These are phyloP conservation scores for Anthopleura xanthogrammica DNA, from an alignment of 92 coral and sea anemone species.

Conservation along the genomic window DNA sequence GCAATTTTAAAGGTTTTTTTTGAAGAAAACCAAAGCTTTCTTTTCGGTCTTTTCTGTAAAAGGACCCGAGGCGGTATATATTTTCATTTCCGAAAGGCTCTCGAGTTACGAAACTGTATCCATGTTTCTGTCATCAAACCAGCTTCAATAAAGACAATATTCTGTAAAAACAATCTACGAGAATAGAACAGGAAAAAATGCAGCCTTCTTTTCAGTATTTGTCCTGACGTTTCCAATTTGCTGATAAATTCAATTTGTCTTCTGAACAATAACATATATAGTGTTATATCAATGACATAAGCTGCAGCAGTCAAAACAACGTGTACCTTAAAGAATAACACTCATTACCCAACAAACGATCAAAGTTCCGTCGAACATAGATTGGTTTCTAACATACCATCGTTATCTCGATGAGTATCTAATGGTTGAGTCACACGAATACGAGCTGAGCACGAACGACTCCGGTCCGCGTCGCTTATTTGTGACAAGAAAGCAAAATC, in stretches of 20 bases:
- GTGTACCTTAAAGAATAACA: background rate
- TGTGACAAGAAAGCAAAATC: slow-evolving; percentile 29
- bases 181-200: background rate
- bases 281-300: background rate
- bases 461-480: slow-evolving; percentile 18
- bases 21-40: background rate
- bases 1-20: background rate
- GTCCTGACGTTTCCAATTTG: background rate
- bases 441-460: slow-evolving; percentile 29
- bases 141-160: background rate
- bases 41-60: background rate
- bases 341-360: slow-evolving; percentile 6
- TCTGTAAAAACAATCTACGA: background rate
- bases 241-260: background rate
- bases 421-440: slow-evolving; percentile 10
- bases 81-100: background rate
- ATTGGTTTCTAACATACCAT: slow-evolving; percentile 26
- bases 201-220: background rate
- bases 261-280: background rate
- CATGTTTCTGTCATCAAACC: background rate
- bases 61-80: background rate
- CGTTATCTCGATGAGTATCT: slow-evolving; percentile 21
- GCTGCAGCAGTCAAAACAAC: background rate
- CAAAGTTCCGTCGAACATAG: slow-evolving; percentile 26
- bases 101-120: background rate